A percentile compares a stretch with the other conserved stretches of the same genome.
Evolutionary conservation across 2,888 invertebrate species (phyloP).

Genomic region (Stenurella melanura): DNA sequence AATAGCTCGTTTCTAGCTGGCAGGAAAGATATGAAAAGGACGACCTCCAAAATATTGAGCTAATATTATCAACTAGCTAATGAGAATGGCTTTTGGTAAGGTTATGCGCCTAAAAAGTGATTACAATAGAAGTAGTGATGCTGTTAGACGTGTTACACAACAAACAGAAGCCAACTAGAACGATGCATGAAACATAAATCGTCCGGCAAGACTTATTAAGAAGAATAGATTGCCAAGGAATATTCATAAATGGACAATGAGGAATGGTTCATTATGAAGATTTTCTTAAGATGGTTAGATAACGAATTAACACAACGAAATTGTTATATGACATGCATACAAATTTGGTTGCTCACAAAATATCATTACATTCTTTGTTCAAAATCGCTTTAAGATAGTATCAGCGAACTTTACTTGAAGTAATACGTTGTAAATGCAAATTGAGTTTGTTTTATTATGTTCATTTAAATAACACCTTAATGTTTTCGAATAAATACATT

Average conservation of each 20-base stretch:
- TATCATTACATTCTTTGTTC: background rate
- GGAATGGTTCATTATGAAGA: background rate
- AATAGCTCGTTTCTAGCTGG: too few species aligned
- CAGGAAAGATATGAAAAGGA: too few species aligned
- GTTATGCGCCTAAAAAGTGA: too few species aligned
- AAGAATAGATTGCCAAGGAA: too few species aligned
- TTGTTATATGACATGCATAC: background rate
- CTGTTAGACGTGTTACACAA: too few species aligned
- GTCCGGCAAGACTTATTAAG: too few species aligned
- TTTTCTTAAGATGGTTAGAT: background rate
- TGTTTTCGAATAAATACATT: constrained; percentile 31
- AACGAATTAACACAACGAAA: background rate
- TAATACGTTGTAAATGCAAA: constrained; percentile 11
- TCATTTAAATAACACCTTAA: constrained; percentile 23
- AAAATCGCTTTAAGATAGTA: background rate
- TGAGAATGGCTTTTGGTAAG: too few species aligned
- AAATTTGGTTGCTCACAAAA: background rate
- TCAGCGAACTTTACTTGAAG: background rate
- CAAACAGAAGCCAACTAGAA: too few species aligned
- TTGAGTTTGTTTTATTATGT: background rate
- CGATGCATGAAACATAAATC: too few species aligned
- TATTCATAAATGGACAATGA: background rate
- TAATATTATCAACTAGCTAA: too few species aligned
- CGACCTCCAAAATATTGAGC: too few species aligned
- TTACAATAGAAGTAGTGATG: too few species aligned